Evolutionary conservation across 2,888 invertebrate genomes (phyloP), one percentile per base, ranked within the genome.

Genomic region (Scelioninae gen. 2): DNA sequence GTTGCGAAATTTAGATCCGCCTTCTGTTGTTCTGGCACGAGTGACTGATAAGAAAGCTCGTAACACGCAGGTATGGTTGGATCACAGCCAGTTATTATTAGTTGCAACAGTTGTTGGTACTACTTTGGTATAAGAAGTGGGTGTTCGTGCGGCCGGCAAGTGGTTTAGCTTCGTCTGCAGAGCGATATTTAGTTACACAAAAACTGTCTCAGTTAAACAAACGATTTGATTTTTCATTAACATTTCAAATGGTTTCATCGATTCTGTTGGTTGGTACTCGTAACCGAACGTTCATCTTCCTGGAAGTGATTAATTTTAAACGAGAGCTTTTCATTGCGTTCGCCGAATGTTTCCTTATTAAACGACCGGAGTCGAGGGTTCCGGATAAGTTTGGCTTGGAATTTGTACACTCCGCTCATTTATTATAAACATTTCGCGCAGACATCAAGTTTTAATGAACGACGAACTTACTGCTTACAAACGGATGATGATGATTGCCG

Each of bases 21-120:
- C 82, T 11, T 83, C 83, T 1, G 76, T 78, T 72, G 63, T 71
- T 22, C 76, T 77, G 37, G 76, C 80, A 87, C 89, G 64, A 88
- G 74, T 81, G 25, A 79, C 80, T 18, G 71, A 72, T 72, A 72
- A 72, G 72, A 65, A 72, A 41, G 79, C 80, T 71, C 80, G 84
- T 78, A 80, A 78, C 39, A 68, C 83, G 50, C 81, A 82, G 81
- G 83, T 81, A 77, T 45, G 63, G 65, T 60, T 72, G 60, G 58
- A 71, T 55, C 39, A 19, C 22, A 52, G 46, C 64, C 64, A 64
- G 64, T 71, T 71, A 71, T 71, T 71, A 71, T 71, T 71, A 64
- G 71, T 64, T 71, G 39, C 58, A 64, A 64, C 71, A 64, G 64
- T 58, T 71, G 71, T 70, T 63, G 63, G 63, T 57, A 31, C 63